Base-by-base conservation (phyloP, 2,797 vertebrate species). In the Anniella stebbinsi region DNA sequence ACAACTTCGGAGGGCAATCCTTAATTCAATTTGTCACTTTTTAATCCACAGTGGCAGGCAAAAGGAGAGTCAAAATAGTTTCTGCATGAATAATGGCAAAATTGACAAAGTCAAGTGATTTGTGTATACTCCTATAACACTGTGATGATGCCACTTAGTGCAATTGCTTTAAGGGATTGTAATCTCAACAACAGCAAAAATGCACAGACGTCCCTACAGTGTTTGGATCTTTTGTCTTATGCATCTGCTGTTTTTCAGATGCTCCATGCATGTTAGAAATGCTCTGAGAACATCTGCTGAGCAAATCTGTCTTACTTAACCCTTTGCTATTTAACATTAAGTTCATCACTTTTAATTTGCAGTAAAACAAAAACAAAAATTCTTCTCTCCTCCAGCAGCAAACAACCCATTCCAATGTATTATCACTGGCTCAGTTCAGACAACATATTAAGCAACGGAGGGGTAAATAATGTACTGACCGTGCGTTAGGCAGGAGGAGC, bases 131-230 rank as follows among this genome's bases (percentile, higher is more conserved):
- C 5, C 80, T 51, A 66, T 60, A 81, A 41, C 70, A 48, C 70
- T 75, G 13, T 45, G 57, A 76, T 82, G 23, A 76, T 69, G 45
- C 70, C 51, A 57, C 60, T 87, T 82, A 77, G 63, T 67, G 13
- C 38, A 77, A 88, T 88, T 80, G 66, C 45, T 70, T 80, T 70
- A 70, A 80, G 41, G 21, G 36, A 60, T 45, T 86, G 86, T 73
- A 86, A 82, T 90, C 69, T 81, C 38, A 81, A 69, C 45, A 77
- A 63, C n/a, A 17, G n/a, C 84, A 87, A 87, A 82, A 48, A 89
- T 11, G 48, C 38, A 28, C 23, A 41, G 51, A 80, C 28, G 15
- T 23, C 18, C 17, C n/a, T 69, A 57, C 75, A 80, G 33, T 70
- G 75, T 66, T 73, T 36, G 66, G 38, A 60, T 78, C 51, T 15